Evolutionary conservation across 1,140 invertebrate species (phyloP).

Genomic region (Vollenhovia emeryi): DNA sequence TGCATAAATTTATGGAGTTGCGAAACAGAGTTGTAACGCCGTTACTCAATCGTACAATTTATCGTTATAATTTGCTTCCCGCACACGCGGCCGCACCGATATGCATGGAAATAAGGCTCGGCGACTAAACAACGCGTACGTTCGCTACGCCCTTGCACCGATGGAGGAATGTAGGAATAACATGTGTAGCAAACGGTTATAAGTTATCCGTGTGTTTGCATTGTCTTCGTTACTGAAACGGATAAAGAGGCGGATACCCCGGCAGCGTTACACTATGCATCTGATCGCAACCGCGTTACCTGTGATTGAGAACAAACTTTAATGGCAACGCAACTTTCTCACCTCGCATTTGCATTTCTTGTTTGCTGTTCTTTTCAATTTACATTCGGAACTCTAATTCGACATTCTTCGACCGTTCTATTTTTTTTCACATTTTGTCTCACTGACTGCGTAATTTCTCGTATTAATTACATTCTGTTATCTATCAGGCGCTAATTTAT

Average conservation of each 20-base stretch:
- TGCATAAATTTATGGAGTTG: constrained; percentile 29
- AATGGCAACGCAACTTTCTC: constrained; percentile 14
- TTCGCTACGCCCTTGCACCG: background rate
- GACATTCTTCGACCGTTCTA: too few relatives aligned
- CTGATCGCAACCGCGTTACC: background rate
- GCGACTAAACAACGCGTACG: background rate
- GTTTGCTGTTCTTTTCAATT: constrained; percentile 7
- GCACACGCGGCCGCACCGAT: background rate
- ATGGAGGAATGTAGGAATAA: background rate
- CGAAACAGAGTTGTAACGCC: constrained; percentile 23
- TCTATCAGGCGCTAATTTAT: too few relatives aligned
- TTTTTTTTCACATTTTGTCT: too few relatives aligned
- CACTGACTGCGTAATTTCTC: too few relatives aligned
- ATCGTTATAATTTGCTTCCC: constrained; percentile 34
- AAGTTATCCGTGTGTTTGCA: background rate
- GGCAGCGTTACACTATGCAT: background rate
- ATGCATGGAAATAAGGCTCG: constrained; percentile 26
- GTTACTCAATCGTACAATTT: constrained; percentile 45
- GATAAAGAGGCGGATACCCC: background rate
- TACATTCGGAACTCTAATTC: background rate
- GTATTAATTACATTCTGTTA: too few relatives aligned
- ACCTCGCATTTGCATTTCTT: constrained; percentile 31
- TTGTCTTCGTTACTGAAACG: constrained; percentile 4
- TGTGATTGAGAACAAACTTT: constrained; percentile 26
- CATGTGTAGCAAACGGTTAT: background rate